Evolutionary conservation across 2,113 vertebrate genomes (phyloP), one percentile per base, ranked within the genome.

Genomic region (Brachirus orientalis): DNA sequence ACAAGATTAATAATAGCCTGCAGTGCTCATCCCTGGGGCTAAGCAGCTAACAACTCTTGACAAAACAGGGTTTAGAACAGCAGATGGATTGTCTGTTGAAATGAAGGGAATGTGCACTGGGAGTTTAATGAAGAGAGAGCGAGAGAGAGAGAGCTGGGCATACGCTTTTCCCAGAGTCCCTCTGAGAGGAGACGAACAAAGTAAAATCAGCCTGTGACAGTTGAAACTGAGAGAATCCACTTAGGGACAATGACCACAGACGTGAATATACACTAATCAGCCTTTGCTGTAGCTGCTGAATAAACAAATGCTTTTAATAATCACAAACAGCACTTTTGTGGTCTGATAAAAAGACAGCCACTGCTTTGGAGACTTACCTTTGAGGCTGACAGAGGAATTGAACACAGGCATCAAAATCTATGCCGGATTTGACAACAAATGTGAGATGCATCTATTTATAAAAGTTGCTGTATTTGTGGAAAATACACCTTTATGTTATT

Each of bases 191-290:
- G 69, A 72, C 80, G 89, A 90, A 88, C 92, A 95, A 96, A 96
- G 96, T 94, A 94, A 28, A 95, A 95, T 96, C 94, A 95, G 78
- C 76, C 89, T 77, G 90, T 83, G 87, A 91, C 92, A 93, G 93
- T 91, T 92, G 84, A 91, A 90, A 92, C 91, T 89, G 87, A 83
- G 86, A 89, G 75, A 64, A 88, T 92, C 94, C 95, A 95, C 94
- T 95, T 94, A 93, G 95, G 95, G 95, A 85, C 88, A 70, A 51
- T 84, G 86, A 94, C 94, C 93, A 92, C 89, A 92, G 93, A 90
- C 90, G 84, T 94, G 93, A 93, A 91, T 93, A 92, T 92, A 93
- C 93, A 93, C 95, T 96, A 95, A 95, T 95, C 95, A 96, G 93
- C 84, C 92, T 88, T 78, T 92, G 92, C 88, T 87, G 79, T 6